Base-by-base conservation (phyloP, 1,140 invertebrate species). In the Agraylea sexmaculata region DNA sequence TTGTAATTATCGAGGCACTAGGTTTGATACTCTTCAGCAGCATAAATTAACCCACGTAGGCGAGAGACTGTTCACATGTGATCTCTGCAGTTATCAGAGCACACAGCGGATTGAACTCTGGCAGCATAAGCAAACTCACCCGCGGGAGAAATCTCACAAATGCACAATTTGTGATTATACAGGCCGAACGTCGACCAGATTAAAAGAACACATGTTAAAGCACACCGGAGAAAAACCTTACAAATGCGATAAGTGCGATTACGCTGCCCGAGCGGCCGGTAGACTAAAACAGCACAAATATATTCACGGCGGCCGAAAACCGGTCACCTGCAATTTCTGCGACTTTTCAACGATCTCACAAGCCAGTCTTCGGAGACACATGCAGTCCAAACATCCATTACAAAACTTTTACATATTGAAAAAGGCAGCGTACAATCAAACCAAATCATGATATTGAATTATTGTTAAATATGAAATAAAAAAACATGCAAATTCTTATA, bases 161-260 rank as follows among this genome's bases (percentile, higher is more conserved):
- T 41, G 39, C 20, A 27, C 33, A 33, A n/a, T 20, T 12, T 42
- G 40, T 20, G 33, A 20, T 2, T 22, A 36, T 15, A 23, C 23
- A 2, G 23, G 19, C 6, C 18, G 19, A 20, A 19, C 22, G n/a
- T 18, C 25, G 7, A 25, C 23, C 10, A 18, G 23, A 17, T 17
- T 42, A 7, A 42, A 42, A 20, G 37, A 21, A 17, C 40, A 42
- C 10, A 42, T 36, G 22, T 19, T 42, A 3, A n/a, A 25, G 13
- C 40, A 42, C 10, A 29, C 32, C 1, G 33, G 12, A 5, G 33
- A 42, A 6, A 19, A 21, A 18, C 32, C 33, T 1, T 36, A 19
- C 27, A 12, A n/a, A 4, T 42, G 40, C 17, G 17, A 35, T 11
- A 13, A 12, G 1, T 42, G 40, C n/a, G 40, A 42, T 21, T 42